Conservation (phyloP, 2,888 invertebrate species). For the Malthinus flaveolus region DNA sequence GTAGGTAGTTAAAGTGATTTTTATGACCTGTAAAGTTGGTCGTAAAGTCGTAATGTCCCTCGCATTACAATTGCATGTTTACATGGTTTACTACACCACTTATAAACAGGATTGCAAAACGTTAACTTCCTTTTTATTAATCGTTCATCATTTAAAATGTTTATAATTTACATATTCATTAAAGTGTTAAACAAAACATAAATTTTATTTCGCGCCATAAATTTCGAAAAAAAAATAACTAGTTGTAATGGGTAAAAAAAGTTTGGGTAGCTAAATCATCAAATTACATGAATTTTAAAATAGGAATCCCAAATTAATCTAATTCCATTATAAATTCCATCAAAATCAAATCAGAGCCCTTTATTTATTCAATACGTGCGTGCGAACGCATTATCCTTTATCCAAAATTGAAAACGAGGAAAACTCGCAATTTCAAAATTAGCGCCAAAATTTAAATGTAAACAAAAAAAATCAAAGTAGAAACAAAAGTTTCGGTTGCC, state of each 20-base stretch:
- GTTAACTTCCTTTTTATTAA: slow-evolving; percentile 42
- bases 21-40: slow-evolving; percentile 57
- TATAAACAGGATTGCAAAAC: slow-evolving; percentile 47
- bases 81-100: slow-evolving; percentile 49
- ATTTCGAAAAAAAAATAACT: no score
- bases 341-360: slow-evolving; percentile 3
- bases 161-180: no score
- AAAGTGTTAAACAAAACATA: no score
- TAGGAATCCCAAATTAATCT: background rate
- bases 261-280: background rate
- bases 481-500: no score
- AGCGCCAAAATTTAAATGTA: background rate
- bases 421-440: background rate
- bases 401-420: background rate
- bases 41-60: slow-evolving; percentile 57
- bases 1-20: slow-evolving; percentile 56
- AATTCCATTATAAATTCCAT: slow-evolving; percentile 7
- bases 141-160: no score
- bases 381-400: background rate
- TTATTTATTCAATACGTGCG: slow-evolving; percentile 1
- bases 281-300: slow-evolving; percentile 2
- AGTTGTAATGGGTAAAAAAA: background rate
- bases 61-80: slow-evolving; percentile 55
- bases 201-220: no score
- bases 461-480: no score